These are phyloP conservation scores for Collichthys lucidus DNA, from an alignment of 2,113 vertebrate species.

Conservation along the genomic window DNA sequence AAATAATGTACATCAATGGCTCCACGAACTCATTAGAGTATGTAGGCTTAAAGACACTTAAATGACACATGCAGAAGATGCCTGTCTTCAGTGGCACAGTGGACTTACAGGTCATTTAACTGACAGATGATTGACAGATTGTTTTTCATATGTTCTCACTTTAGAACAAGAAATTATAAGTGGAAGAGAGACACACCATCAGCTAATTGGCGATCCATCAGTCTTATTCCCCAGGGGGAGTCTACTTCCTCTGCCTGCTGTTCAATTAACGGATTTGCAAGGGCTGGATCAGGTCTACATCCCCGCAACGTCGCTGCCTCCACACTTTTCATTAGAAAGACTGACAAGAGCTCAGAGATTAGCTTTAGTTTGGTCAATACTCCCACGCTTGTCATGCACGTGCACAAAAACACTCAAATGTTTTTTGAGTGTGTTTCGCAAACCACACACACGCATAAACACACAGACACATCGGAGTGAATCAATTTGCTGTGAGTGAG, in stretches of 20 bases:
- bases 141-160: too few relatives aligned
- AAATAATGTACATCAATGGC: too few relatives aligned
- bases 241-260: conserved; percentile 10
- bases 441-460: not conserved
- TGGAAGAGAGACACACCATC: conserved; percentile 31
- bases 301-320: not conserved
- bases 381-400: not conserved
- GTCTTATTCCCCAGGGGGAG: conserved; percentile 16
- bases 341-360: conserved; percentile 43
- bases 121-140: not conserved
- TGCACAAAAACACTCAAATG: not conserved
- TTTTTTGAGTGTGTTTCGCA: not conserved
- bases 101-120: not conserved
- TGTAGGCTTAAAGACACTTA: too few relatives aligned
- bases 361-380: conserved; percentile 29
- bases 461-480: not conserved
- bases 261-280: conserved; percentile 40
- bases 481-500: not conserved
- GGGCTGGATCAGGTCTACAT: conserved; percentile 21
- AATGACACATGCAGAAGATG: not conserved
- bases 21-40: too few relatives aligned
- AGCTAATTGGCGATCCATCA: conserved; percentile 46
- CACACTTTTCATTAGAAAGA: conserved; percentile 48
- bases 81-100: not conserved
- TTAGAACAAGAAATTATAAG: not conserved